Evolutionary conservation across 2,797 vertebrate genomes (phyloP).

Genomic region (Melanotaenia trifasciata): DNA sequence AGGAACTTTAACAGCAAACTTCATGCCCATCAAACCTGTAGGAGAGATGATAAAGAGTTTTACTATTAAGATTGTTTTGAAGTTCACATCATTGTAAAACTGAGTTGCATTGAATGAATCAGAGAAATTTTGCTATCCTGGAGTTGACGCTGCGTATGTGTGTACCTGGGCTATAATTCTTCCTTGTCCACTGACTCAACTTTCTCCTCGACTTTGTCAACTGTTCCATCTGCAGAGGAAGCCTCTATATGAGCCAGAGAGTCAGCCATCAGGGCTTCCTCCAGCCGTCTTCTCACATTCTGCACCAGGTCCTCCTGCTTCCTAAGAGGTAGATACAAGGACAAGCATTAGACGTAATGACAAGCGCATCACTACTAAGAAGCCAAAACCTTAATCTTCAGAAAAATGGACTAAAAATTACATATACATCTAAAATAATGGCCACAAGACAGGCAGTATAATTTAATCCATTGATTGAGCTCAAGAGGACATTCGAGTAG

Average conservation of each 20-base stretch:
- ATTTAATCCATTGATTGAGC: not conserved
- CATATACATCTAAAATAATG: not conserved
- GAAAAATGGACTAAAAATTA: not conserved
- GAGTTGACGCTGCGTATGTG: not conserved
- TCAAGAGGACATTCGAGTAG: not conserved
- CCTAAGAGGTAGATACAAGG: slow-evolving; percentile 73
- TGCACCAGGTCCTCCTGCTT: slow-evolving; percentile 96
- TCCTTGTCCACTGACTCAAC: slow-evolving; percentile 73
- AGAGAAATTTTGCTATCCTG: slow-evolving; percentile 4
- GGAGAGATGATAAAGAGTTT: slow-evolving; percentile 36
- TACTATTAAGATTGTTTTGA: not conserved
- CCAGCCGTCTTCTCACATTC: slow-evolving; percentile 92
- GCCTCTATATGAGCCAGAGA: slow-evolving; percentile 95
- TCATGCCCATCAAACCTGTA: slow-evolving; percentile 49
- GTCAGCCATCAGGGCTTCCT: slow-evolving; percentile 95
- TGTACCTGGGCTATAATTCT: slow-evolving; percentile 86
- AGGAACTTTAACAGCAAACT: slow-evolving; percentile 48
- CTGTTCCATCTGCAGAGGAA: slow-evolving; percentile 79
- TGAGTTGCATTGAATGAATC: not conserved
- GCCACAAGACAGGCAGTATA: not conserved
- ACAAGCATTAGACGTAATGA: not conserved
- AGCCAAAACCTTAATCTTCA: not conserved
- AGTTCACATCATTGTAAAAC: not conserved
- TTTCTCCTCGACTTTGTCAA: slow-evolving; percentile 72
- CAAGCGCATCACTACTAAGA: not conserved